A percentile compares a stretch with the other conserved stretches of the same genome.
Evolutionary conservation across 2,888 invertebrate genomes (phyloP).

Genomic region (Acanthococcus lagerstroemiae): DNA sequence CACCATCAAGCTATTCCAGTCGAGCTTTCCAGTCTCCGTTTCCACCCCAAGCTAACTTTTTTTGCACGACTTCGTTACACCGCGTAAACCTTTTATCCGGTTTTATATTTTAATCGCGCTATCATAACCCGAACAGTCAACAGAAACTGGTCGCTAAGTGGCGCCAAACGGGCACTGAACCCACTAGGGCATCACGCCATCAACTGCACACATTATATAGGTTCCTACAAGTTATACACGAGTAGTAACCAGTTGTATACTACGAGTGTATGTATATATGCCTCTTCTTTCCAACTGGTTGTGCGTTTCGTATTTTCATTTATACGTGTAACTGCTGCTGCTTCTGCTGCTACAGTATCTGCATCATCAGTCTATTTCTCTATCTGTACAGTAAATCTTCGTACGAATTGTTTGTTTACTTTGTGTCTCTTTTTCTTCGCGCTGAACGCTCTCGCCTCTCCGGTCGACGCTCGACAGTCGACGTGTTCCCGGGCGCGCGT

Average conservation of each 20-base stretch:
- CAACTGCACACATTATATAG: background rate
- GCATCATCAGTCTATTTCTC: too few species aligned
- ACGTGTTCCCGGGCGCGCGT: background rate
- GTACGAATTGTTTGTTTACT: slow-evolving; percentile 13
- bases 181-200: slow-evolving; percentile 20
- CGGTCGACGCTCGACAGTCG: background rate
- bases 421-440: background rate
- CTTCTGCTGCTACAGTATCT: too few species aligned
- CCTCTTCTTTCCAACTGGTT: background rate
- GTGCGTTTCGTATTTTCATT: background rate
- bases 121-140: slow-evolving; percentile 4
- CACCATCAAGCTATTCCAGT: too few species aligned
- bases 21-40: too few species aligned
- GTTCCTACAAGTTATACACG: background rate
- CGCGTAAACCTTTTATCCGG: too few species aligned
- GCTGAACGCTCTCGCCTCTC: background rate
- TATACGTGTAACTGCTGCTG: background rate
- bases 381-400: slow-evolving; percentile 1
- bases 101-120: slow-evolving; percentile 1
- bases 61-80: too few species aligned
- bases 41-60: too few species aligned
- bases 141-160: slow-evolving; percentile 21
- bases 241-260: background rate
- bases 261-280: too few species aligned
- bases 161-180: slow-evolving; percentile 21